Base-by-base conservation (phyloP, 2,888 invertebrate genomes). In the Hybos culiciformis region DNA sequence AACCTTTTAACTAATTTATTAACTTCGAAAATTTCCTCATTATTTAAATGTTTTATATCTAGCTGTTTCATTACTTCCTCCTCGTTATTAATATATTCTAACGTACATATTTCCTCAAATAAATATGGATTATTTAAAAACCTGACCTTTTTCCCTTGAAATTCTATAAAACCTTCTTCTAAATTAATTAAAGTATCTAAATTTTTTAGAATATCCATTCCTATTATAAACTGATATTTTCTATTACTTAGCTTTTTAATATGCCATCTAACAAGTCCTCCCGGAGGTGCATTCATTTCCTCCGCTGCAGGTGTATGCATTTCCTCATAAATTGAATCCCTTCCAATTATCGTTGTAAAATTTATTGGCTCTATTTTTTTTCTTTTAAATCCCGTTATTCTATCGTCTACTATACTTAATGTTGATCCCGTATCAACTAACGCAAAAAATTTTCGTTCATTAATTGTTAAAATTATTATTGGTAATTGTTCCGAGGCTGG, bases 1-100 rank as follows among this genome's bases (percentile, higher is more conserved):
- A 40, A 40, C 33, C 20, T 19, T 32, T 31, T 21, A 2, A 32
- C 14, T 8, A 40, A 0, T 18, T 29, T 40, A 4, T 3, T 9
- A 3, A 40, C 14, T 20, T 40, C 32, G 5, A n/a, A 5, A 11
- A 12, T n/a, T 40, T 40, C 40, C 14, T 40, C 34, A 12, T 4
- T 11, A 34, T 34, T 34, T 34, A 34, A 19, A 5, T 34, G 34
- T 4, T 17, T 5, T 18, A 19, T 9, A 6, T 34, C 12, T 34
- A 19, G 12, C 9, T 19, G 6, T 3, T 41, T 15, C 20, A 43
- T 23, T 18, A 36, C 18, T 17, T 11, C 11, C 17, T 14, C 14
- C 21, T 40, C 37, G 14, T 17, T 17, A 29, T 42, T 26, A 15
- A 41, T 38, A 33, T 18, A 9, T 34, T 44, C 46, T 41, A 46